Conservation (phyloP, 2,797 vertebrate species). For the Lagodon rhomboides region DNA sequence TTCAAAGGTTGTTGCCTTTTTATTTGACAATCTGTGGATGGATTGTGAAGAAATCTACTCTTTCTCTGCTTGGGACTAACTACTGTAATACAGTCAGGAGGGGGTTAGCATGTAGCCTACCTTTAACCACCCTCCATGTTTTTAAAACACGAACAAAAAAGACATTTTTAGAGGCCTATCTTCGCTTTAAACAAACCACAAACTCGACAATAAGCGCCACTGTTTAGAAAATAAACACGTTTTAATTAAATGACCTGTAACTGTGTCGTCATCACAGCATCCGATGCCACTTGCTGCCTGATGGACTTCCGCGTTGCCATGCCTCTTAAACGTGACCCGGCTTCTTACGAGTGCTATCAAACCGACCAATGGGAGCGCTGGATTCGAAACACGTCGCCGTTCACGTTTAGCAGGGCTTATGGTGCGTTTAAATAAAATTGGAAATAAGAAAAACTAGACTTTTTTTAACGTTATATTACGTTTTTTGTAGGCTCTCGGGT, state of each 20-base stretch:
- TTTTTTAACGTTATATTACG: background rate
- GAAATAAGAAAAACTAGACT: accelerated
- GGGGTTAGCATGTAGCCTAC: background rate
- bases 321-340: conserved; percentile 79
- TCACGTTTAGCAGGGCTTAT: conserved; percentile 32
- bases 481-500: accelerated
- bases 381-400: conserved; percentile 15
- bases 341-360: background rate
- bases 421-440: accelerated
- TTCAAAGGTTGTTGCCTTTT: no score
- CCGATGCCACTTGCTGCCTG: background rate
- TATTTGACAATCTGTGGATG: no score
- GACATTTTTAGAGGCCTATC: no score
- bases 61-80: no score
- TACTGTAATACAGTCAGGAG: background rate
- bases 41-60: no score
- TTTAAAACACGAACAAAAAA: background rate
- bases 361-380: conserved; percentile 64
- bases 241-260: background rate
- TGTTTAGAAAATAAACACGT: background rate
- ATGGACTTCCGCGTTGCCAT: conserved; percentile 68
- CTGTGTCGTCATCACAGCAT: accelerated
- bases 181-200: background rate
- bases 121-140: background rate
- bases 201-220: accelerated